Percentiles rank a stretch among this genome's conserved stretches.
These are phyloP conservation scores for Psettodes erumei DNA, from an alignment of 2,113 vertebrate genomes.

Conservation along the genomic window DNA sequence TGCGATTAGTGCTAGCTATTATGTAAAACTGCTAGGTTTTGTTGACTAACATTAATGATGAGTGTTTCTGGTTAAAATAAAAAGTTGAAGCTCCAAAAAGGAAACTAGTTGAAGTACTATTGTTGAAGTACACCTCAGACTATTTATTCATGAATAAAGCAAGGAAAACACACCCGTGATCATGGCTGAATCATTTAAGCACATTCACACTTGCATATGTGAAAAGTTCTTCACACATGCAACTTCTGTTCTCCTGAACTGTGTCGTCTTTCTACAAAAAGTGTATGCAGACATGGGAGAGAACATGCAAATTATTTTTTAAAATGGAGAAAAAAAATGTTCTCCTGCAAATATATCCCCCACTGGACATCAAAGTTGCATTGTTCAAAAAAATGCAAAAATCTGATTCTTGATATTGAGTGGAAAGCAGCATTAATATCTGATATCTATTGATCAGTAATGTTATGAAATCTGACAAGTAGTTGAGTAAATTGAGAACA, in stretches of 20 bases:
- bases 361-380: not conserved
- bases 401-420: not conserved
- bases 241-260: not conserved
- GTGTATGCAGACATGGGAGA: not conserved
- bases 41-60: too few relatives aligned
- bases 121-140: too few relatives aligned
- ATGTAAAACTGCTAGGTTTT: too few relatives aligned
- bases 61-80: too few relatives aligned
- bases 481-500: constrained; percentile 4
- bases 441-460: constrained; percentile 1
- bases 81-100: too few relatives aligned
- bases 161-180: not conserved
- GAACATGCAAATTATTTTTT: not conserved
- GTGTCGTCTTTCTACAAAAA: not conserved
- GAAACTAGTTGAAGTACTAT: too few relatives aligned
- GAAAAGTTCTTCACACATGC: not conserved
- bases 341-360: not conserved
- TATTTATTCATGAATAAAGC: too few relatives aligned
- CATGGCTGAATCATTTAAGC: not conserved
- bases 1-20: too few relatives aligned
- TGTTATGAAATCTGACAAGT: not conserved
- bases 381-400: not conserved
- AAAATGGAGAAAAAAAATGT: not conserved
- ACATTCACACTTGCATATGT: not conserved
- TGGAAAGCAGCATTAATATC: not conserved